A percentile compares a stretch with the other conserved stretches of the same genome.
phyloP scores from a whole-genome alignment of 2,888 invertebrate genomes.

The Tinea pellionella region DNA sequence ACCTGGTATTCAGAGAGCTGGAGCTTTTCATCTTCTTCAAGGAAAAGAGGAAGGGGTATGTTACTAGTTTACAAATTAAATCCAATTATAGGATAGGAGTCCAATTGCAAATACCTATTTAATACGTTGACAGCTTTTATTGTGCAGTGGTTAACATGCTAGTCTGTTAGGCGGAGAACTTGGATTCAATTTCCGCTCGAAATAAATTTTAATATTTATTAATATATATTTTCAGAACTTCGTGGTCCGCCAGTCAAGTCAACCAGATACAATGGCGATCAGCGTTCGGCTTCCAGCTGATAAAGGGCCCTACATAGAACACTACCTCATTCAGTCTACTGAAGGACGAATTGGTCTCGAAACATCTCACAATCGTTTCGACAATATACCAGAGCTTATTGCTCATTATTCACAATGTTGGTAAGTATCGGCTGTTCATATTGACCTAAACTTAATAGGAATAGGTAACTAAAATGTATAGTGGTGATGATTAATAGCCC shows the following conservation, averaged over 20 bases:
- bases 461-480: too few relatives aligned
- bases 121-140: too few relatives aligned
- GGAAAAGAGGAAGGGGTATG: constrained; percentile 92
- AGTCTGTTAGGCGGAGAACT: not conserved
- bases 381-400: constrained; percentile 91
- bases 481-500: too few relatives aligned
- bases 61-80: constrained; percentile 19
- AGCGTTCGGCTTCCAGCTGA: constrained; percentile 89
- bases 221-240: constrained; percentile 85
- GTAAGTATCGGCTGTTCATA: constrained; percentile 52
- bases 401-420: constrained; percentile 95
- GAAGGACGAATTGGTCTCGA: constrained; percentile 87
- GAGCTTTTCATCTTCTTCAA: constrained; percentile 93
- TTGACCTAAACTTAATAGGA: too few relatives aligned
- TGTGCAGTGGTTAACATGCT: too few relatives aligned
- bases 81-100: too few relatives aligned
- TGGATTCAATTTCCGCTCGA: not conserved
- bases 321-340: constrained; percentile 92
- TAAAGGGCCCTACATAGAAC: constrained; percentile 93
- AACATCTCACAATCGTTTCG: constrained; percentile 93
- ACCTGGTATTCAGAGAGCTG: constrained; percentile 91
- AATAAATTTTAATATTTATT: too few relatives aligned
- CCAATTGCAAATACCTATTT: too few relatives aligned
- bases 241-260: constrained; percentile 94
- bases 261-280: constrained; percentile 93